phyloP scores from a whole-genome alignment of 2,888 invertebrate genomes.

The Melieria omissa region DNA sequence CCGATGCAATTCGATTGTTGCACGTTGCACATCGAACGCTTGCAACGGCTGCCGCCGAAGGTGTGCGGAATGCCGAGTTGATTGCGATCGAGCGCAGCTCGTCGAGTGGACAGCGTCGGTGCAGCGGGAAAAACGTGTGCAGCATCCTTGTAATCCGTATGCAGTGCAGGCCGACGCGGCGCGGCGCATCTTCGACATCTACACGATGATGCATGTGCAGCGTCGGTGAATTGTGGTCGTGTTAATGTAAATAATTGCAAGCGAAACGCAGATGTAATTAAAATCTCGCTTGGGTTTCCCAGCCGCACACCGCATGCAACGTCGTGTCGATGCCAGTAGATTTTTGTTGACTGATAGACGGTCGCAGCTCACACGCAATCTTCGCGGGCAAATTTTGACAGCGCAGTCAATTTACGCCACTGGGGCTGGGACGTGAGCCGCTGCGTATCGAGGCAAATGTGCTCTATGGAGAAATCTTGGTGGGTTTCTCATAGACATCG shows the following conservation, averaged over 20 bases:
- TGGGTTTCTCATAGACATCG: no score
- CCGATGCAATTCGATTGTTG: slow-evolving; percentile 13
- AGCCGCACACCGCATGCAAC: slow-evolving; percentile 30
- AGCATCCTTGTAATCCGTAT: background rate
- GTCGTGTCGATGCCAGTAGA: slow-evolving; percentile 46
- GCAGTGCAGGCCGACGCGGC: no score
- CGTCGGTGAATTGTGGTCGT: slow-evolving; percentile 64
- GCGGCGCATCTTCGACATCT: slow-evolving; percentile 7
- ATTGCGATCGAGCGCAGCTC: slow-evolving; percentile 14
- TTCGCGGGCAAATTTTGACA: slow-evolving; percentile 36
- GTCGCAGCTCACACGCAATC: slow-evolving; percentile 53
- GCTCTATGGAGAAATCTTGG: no score
- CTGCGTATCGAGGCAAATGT: no score
- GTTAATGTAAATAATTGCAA: slow-evolving; percentile 66
- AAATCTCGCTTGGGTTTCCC: slow-evolving; percentile 50
- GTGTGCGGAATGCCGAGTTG: slow-evolving; percentile 21
- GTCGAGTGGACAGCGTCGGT: background rate
- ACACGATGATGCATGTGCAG: slow-evolving; percentile 62
- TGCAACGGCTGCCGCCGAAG: slow-evolving; percentile 14
- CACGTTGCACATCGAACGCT: background rate
- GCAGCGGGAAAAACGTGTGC: slow-evolving; percentile 1
- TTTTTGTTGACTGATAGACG: slow-evolving; percentile 58
- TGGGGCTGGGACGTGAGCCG: no score
- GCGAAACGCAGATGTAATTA: slow-evolving; percentile 59
- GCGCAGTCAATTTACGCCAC: slow-evolving; percentile 7